Conservation (phyloP, 1,140 invertebrate species). For the Drosophila sturtevanti region DNA sequence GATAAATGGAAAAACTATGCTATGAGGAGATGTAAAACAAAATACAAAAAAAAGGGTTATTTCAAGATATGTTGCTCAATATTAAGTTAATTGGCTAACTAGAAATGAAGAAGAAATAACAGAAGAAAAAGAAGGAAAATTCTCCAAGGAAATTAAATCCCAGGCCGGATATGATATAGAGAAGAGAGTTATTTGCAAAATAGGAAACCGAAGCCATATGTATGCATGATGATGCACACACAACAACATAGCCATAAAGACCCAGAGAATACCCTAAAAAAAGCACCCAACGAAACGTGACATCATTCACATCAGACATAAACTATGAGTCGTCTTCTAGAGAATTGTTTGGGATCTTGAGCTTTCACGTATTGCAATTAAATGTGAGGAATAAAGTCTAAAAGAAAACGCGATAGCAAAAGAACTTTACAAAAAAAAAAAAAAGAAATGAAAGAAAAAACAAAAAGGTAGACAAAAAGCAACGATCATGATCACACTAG, state of each 20-base stretch:
- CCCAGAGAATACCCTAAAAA: neutral
- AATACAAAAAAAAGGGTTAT: neutral
- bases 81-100: neutral
- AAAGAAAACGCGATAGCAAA: slow-evolving; percentile 19
- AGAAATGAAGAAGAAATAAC: neutral
- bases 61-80: slow-evolving; percentile 5
- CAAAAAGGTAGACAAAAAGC: slow-evolving; percentile 19
- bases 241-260: slow-evolving; percentile 9
- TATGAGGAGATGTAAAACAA: neutral
- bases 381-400: slow-evolving; percentile 30
- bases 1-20: neutral
- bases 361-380: slow-evolving; percentile 60
- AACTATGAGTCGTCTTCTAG: slow-evolving; percentile 34
- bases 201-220: slow-evolving; percentile 25
- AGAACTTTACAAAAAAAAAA: slow-evolving; percentile 11
- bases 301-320: slow-evolving; percentile 35
- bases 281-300: slow-evolving; percentile 50
- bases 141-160: neutral
- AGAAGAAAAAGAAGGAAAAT: neutral
- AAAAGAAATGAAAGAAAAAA: no score
- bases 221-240: no score
- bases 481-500: slow-evolving; percentile 13
- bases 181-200: neutral
- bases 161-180: neutral
- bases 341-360: slow-evolving; percentile 37